Conservation (phyloP, 92 coral and sea anemone species). For the Parazoanthus darwini region DNA sequence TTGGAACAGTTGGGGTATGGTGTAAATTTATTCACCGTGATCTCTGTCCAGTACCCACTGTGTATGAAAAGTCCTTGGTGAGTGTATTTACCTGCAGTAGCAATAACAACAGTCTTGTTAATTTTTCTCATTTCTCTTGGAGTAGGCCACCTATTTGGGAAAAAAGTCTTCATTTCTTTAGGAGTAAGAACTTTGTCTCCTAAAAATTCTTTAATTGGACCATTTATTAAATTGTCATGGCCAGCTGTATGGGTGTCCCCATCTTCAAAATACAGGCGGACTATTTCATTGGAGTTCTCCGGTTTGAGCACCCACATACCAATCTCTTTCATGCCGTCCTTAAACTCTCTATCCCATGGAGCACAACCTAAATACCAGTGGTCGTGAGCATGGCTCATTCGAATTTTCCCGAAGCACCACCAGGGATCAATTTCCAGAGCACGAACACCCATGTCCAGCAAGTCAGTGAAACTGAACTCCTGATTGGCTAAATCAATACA, state of each 20-base stretch:
- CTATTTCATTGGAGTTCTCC: conserved; percentile 67
- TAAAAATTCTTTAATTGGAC: conserved; percentile 67
- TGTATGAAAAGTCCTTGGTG: conserved; percentile 75
- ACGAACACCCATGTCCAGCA: conserved; percentile 80
- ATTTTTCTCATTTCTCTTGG: conserved; percentile 57
- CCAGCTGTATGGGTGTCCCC: conserved; percentile 72
- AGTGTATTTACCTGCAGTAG: conserved; percentile 52
- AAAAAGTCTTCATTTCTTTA: conserved; percentile 54
- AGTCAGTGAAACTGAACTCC: conserved; percentile 85
- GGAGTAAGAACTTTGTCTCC: conserved; percentile 84
- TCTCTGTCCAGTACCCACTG: conserved; percentile 64
- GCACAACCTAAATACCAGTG: conserved; percentile 77
- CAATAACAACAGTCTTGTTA: conserved; percentile 71
- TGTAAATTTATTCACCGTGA: conserved; percentile 58
- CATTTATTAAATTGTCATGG: conserved; percentile 76
- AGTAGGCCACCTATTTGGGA: conserved; percentile 81
- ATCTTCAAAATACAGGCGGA: conserved; percentile 88
- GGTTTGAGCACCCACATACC: conserved; percentile 77
- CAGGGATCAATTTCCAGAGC: conserved; percentile 86
- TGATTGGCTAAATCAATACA: conserved; percentile 86
- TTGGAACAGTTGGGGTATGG: conserved; percentile 61
- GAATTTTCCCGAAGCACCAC: conserved; percentile 88
- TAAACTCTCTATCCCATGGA: conserved; percentile 82
- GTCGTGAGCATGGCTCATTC: conserved; percentile 83
- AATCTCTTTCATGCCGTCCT: conserved; percentile 81